Base-by-base conservation (phyloP, 1,140 invertebrate species). In the Drosophila elegans region DNA sequence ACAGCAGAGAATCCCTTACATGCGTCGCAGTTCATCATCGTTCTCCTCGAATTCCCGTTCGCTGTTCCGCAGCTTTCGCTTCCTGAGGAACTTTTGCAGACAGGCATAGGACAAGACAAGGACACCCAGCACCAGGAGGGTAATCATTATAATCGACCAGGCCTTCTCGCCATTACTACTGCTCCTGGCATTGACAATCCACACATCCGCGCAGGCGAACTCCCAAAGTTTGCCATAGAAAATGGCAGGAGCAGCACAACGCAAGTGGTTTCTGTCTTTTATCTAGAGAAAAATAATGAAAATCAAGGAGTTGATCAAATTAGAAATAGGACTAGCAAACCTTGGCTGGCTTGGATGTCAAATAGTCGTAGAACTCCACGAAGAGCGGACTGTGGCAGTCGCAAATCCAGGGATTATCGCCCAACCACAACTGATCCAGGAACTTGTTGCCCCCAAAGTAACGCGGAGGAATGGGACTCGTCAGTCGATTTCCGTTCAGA, bases 341-440 rank as follows among this genome's bases (percentile, higher is more conserved):
- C 86, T 94, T 95, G n/a, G 93, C 91, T n/a, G 94, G 93, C 60
- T 93, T 93, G 25, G 93, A 83, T 0, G 93, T 94, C 9, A 96
- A 79, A 84, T 92, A 96, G 48, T 94, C 92, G 64, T 94, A 95
- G 72, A 95, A 94, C 25, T 93, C 89, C 59, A 93, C 93, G 71
- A 96, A 93, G 42, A 94, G 92, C 0, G 78, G 59, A 71, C 93
- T 94, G 4, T 79, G 72, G 69, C 96, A 96, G 60, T 96, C 94
- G 83, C 96, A 96, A 59, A 94, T 92, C 96, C 96, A 96, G 62
- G 95, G 95, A 92, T 96, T 96, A 55, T 96, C 95, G 10, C 94
- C 93, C 44, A 96, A 73, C 83, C 93, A 92, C 9, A 96, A 82
- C 55, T 90, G 92, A 54, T 93, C 90, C n/a, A 95, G 78, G 60